A percentile compares a stretch with the other conserved stretches of the same genome.
Evolutionary conservation across 2,888 invertebrate genomes (phyloP).

Genomic region (Tolmerus cingulatus): DNA sequence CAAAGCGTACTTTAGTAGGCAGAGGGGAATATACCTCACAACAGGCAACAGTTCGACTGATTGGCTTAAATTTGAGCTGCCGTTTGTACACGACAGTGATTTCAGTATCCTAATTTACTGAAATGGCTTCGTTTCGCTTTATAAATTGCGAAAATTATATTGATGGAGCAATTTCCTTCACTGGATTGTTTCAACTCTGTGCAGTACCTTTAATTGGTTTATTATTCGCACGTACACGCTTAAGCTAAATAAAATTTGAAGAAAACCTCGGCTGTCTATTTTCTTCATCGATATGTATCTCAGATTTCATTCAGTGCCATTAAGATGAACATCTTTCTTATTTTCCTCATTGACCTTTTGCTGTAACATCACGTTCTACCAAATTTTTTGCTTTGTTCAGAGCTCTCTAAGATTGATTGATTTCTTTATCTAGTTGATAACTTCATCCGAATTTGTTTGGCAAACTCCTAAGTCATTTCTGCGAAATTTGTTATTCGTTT

Average conservation of each 20-base stretch:
- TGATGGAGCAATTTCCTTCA: background rate
- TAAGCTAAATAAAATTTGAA: background rate
- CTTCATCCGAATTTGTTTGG: background rate
- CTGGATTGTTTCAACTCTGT: background rate
- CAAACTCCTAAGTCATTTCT: background rate
- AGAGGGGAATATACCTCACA: background rate
- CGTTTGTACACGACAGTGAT: background rate
- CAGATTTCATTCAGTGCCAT: background rate
- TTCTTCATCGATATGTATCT: background rate
- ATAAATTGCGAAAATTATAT: background rate
- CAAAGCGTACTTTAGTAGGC: background rate
- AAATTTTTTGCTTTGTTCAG: background rate
- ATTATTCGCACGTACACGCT: background rate
- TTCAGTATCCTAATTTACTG: background rate
- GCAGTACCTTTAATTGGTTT: background rate
- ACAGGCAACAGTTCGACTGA: background rate
- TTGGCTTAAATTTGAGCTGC: background rate
- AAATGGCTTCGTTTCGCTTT: background rate
- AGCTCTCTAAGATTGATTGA: background rate
- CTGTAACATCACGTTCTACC: background rate
- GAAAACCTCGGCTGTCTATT: background rate
- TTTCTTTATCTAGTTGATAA: background rate
- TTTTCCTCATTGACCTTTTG: background rate
- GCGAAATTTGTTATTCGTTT: background rate
- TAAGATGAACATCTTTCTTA: background rate